These are phyloP conservation scores for Melipona beecheii DNA, from an alignment of 2,888 invertebrate genomes.

Conservation along the genomic window DNA sequence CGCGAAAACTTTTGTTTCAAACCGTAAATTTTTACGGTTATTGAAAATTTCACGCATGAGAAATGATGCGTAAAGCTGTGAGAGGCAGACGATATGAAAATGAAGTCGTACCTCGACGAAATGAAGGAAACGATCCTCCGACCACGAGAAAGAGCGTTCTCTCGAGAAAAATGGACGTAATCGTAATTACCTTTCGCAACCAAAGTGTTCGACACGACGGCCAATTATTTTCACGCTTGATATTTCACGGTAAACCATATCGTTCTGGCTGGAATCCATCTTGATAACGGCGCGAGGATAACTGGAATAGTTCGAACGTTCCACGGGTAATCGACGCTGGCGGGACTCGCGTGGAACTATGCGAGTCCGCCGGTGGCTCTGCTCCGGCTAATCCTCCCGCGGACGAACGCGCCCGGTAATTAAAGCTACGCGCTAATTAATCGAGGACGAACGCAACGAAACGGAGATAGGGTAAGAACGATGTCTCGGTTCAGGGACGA, in stretches of 20 bases:
- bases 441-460: slow-evolving; percentile 7
- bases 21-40: too few relatives aligned
- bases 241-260: slow-evolving; percentile 31
- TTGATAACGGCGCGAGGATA: slow-evolving; percentile 34
- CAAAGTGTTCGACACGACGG: slow-evolving; percentile 24
- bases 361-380: neutral
- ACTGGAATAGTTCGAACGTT: slow-evolving; percentile 33
- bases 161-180: neutral
- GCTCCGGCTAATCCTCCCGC: neutral
- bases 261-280: slow-evolving; percentile 35
- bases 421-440: slow-evolving; percentile 28
- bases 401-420: slow-evolving; percentile 14
- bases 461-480: neutral
- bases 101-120: too few relatives aligned
- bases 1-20: too few relatives aligned
- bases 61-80: too few relatives aligned
- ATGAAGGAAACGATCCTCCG: neutral
- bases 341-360: slow-evolving; percentile 10
- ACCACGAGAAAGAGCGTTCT: neutral
- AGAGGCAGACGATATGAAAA: too few relatives aligned
- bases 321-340: neutral
- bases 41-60: too few relatives aligned
- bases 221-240: slow-evolving; percentile 51
- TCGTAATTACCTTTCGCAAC: neutral
- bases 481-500: neutral